Percentiles rank a stretch among this genome's conserved stretches.
Conservation (phyloP, 1,140 invertebrate genomes). For the Teleopsis dalmanni region DNA sequence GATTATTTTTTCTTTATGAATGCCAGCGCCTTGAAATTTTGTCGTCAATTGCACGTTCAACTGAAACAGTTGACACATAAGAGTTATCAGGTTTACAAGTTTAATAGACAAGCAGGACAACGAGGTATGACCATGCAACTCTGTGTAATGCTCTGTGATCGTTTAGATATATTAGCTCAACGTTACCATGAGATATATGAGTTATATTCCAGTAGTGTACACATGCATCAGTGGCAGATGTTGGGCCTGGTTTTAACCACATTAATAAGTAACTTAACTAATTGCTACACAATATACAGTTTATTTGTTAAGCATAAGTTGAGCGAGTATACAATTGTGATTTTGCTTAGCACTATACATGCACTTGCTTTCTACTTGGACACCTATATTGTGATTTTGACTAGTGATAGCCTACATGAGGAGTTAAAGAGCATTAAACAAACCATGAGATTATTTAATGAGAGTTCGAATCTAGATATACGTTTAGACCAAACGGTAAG, state of each 20-base stretch:
- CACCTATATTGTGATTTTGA: slow-evolving; percentile 30
- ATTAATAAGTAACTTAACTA: slow-evolving; percentile 35
- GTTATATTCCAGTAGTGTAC: slow-evolving; percentile 21
- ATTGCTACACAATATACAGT: slow-evolving; percentile 32
- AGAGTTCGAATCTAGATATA: slow-evolving; percentile 9
- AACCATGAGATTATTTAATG: slow-evolving; percentile 20
- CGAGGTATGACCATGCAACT: slow-evolving; percentile 12
- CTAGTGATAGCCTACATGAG: slow-evolving; percentile 28
- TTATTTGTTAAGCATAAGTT: slow-evolving; percentile 24
- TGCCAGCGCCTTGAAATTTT: slow-evolving; percentile 25
- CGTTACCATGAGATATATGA: slow-evolving; percentile 21
- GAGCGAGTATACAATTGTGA: slow-evolving; percentile 16
- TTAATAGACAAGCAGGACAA: not conserved
- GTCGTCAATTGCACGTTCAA: slow-evolving; percentile 22
- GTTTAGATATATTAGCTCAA: slow-evolving; percentile 15
- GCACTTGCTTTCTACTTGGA: slow-evolving; percentile 32
- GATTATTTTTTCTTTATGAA: slow-evolving; percentile 36
- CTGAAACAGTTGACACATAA: slow-evolving; percentile 10
- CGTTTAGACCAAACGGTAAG: slow-evolving; percentile 23
- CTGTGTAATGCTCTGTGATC: slow-evolving; percentile 21
- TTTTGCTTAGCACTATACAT: slow-evolving; percentile 22
- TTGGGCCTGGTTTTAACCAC: slow-evolving; percentile 31
- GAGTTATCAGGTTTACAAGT: slow-evolving; percentile 1
- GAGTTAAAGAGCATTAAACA: slow-evolving; percentile 19
- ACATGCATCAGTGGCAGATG: slow-evolving; percentile 32